Base-by-base conservation (phyloP, 2,797 vertebrate species). In the Clarias fuscus region DNA sequence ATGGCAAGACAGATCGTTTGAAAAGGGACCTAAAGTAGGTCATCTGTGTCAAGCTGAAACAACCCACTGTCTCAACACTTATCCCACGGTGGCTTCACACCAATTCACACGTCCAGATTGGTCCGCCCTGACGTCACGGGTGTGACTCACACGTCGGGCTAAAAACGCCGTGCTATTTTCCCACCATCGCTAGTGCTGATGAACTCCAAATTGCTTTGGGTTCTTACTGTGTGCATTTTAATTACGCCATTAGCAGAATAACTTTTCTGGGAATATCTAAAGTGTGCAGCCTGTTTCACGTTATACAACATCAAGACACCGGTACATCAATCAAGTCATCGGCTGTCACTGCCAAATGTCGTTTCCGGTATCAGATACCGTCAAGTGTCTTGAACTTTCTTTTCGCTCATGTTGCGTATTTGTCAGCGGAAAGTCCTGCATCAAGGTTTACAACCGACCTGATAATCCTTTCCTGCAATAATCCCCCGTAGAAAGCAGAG, bases 51-150 rank as follows among this genome's bases (percentile, higher is more conserved):
- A 17, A 37, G 53, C 68, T 59, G 82, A 59, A 72, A 59, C 53
- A 61, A 83, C 22, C 14, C 40, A 11, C 11, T 3, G 4, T 61
- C 82, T 70, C 37, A 40, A 40, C 82, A 43, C 11, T 14, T 58
- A 30, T 71, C 27, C 27, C n/a, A 30, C 20, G 22, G 67, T 30
- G 17, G 68, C n/a, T 73, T 84, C 68, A 72, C 56, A 72, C 56
- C 68, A 73, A 72, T 83, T 83, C 82, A 10, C 82, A 83, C 30
- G 11, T 72, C 48, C 20, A 11, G 68, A 72, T 40, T 30, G 43
- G 58, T 5, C 53, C 27, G 30, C 8, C 33, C 15, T 61, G 53
- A 71, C 18, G 24, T 58, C 68, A n/a, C 33, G 0, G 82, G 79
- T 67, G 40, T 3, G 79, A 82, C 27, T 82, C 40, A 6, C 68